Conservation (phyloP, 2,797 vertebrate species). For the Potorous gilbertii region DNA sequence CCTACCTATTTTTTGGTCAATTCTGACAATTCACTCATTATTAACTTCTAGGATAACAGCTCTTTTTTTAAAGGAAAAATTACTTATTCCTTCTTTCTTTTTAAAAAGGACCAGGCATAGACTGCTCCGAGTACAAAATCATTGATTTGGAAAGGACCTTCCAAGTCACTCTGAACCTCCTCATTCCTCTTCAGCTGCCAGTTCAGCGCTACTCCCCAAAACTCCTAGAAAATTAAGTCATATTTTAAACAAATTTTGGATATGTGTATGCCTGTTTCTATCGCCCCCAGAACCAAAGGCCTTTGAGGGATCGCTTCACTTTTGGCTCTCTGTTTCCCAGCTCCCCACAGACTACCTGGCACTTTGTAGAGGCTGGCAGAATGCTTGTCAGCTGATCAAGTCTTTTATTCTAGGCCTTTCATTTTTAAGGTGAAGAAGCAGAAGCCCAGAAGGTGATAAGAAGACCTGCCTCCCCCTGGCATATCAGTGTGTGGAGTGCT, state of each 20-base stretch:
- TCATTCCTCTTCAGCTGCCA: background rate
- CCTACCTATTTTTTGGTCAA: background rate
- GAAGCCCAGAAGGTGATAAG: background rate
- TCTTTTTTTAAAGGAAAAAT: slow-evolving; percentile 51
- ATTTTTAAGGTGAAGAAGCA: background rate
- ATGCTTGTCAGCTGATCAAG: background rate
- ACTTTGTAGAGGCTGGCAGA: background rate
- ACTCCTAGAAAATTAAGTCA: background rate
- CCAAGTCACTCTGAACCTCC: slow-evolving; percentile 36
- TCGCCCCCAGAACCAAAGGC: background rate
- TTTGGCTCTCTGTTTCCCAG: background rate
- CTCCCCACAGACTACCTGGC: background rate
- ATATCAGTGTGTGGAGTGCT: background rate
- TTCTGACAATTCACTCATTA: slow-evolving; percentile 44
- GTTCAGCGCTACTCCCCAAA: background rate
- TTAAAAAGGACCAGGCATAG: slow-evolving; percentile 50
- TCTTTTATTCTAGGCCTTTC: background rate
- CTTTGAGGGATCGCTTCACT: background rate
- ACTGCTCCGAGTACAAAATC: slow-evolving; percentile 16
- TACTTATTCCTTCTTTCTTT: slow-evolving; percentile 41
- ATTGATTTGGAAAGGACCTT: slow-evolving; percentile 33
- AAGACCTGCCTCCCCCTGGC: background rate
- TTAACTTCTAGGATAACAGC: slow-evolving; percentile 23
- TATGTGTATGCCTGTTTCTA: background rate
- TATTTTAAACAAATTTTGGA: background rate